Evolutionary conservation across 2,113 vertebrate genomes (phyloP).

Genomic region (Bettongia penicillata): DNA sequence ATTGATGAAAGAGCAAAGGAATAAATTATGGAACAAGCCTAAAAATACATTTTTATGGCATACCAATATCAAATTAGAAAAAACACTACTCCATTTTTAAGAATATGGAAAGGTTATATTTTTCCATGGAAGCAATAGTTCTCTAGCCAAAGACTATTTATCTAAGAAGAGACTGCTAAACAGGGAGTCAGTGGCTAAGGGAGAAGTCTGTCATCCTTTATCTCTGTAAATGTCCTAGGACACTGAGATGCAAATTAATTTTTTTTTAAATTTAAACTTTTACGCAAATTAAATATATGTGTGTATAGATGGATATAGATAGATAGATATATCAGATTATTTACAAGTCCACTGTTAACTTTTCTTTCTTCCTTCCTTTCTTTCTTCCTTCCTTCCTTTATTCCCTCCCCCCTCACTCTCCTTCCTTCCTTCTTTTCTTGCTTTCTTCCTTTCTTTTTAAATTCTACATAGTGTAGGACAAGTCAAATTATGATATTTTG

Average conservation of each 20-base stretch:
- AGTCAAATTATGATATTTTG: slow-evolving; percentile 55
- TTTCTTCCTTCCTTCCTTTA: rapidly evolving
- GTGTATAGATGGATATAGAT: too few species aligned
- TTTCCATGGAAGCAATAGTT: background rate
- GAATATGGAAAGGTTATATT: background rate
- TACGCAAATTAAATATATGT: background rate
- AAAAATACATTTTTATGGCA: too few species aligned
- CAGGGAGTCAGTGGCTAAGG: background rate
- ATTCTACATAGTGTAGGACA: slow-evolving; percentile 46
- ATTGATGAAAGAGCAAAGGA: background rate
- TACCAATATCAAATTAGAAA: background rate
- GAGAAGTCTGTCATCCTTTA: background rate
- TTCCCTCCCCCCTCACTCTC: background rate
- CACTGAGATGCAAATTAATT: too few species aligned
- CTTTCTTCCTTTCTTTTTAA: background rate
- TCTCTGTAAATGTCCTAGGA: background rate
- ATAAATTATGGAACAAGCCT: too few species aligned
- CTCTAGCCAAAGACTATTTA: background rate
- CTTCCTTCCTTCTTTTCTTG: background rate
- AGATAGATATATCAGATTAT: background rate
- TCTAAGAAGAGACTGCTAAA: background rate
- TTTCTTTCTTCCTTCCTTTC: too few species aligned
- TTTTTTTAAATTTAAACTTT: too few species aligned
- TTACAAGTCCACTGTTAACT: background rate
- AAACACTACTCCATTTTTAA: background rate